phyloP scores from a whole-genome alignment of 2,888 invertebrate species.

The Drosophila subquinaria region DNA sequence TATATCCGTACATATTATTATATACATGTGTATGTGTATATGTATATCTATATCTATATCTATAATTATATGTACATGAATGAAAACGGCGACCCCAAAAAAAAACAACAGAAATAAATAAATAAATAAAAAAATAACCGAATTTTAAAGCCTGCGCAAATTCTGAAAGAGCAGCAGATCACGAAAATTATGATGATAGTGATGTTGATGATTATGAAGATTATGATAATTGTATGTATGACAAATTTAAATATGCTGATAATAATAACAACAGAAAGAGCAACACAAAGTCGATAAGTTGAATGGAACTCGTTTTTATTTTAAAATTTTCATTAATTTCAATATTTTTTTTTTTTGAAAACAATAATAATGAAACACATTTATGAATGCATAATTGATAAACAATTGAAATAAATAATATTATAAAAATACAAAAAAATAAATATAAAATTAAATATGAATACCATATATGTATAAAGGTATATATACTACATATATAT shows the following conservation, averaged over 20 bases:
- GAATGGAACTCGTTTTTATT: slow-evolving; percentile 16
- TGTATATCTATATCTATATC: no score
- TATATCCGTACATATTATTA: not conserved
- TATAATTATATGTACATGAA: slow-evolving; percentile 9
- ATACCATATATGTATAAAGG: slow-evolving; percentile 22
- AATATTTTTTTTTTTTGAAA: slow-evolving; percentile 5
- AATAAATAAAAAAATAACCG: slow-evolving; percentile 59
- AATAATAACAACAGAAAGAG: slow-evolving; percentile 31
- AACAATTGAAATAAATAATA: slow-evolving; percentile 39
- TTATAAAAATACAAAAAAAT: slow-evolving; percentile 4
- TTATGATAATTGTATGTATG: slow-evolving; percentile 47
- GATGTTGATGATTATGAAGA: slow-evolving; percentile 24
- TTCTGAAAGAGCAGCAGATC: slow-evolving; percentile 36
- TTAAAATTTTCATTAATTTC: slow-evolving; percentile 27
- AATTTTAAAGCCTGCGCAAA: slow-evolving; percentile 63
- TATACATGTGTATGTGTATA: not conserved
- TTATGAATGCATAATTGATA: slow-evolving; percentile 43
- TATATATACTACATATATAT: slow-evolving; percentile 28
- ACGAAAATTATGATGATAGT: slow-evolving; percentile 7
- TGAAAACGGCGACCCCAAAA: slow-evolving; percentile 28
- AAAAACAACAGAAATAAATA: slow-evolving; percentile 2
- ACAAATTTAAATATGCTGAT: slow-evolving; percentile 32
- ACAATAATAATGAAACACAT: slow-evolving; percentile 14
- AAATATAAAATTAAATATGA: slow-evolving; percentile 4
- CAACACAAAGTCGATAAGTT: slow-evolving; percentile 11